Conservation (phyloP, 2,797 vertebrate species). For the Schizothorax lantsangensis region DNA sequence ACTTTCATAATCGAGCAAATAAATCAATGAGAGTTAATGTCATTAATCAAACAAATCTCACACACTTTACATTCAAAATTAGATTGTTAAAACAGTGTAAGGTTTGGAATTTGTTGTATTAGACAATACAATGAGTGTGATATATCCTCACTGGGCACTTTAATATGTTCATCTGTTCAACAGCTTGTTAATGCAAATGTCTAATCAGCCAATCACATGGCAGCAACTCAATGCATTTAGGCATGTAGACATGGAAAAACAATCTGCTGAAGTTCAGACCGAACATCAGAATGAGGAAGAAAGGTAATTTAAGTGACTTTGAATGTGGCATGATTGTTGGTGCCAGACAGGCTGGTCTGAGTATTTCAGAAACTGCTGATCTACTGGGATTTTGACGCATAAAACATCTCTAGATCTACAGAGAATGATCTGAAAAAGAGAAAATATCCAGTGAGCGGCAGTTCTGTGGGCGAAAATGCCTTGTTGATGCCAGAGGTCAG, state of each 20-base stretch:
- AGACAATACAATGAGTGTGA: background rate
- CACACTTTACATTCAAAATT: background rate
- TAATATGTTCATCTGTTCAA: background rate
- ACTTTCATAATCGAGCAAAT: background rate
- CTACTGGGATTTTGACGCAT: background rate
- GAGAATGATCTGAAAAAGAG: background rate
- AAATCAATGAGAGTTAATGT: background rate
- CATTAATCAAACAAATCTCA: background rate
- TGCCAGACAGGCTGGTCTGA: background rate
- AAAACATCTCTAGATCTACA: background rate
- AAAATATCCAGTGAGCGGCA: constrained; percentile 41
- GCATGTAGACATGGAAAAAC: background rate
- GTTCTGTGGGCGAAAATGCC: constrained; percentile 41
- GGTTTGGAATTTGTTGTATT: background rate
- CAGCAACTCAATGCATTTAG: background rate
- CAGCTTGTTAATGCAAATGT: background rate
- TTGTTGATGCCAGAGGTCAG: constrained; percentile 53
- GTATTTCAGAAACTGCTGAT: background rate
- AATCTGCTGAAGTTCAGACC: background rate
- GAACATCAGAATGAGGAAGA: background rate
- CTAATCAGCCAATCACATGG: background rate
- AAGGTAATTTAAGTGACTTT: background rate
- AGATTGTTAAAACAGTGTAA: background rate
- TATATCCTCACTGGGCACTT: background rate
- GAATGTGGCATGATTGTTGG: background rate